Base-by-base conservation (phyloP, 2,797 vertebrate genomes). In the Oryzias sinensis region DNA sequence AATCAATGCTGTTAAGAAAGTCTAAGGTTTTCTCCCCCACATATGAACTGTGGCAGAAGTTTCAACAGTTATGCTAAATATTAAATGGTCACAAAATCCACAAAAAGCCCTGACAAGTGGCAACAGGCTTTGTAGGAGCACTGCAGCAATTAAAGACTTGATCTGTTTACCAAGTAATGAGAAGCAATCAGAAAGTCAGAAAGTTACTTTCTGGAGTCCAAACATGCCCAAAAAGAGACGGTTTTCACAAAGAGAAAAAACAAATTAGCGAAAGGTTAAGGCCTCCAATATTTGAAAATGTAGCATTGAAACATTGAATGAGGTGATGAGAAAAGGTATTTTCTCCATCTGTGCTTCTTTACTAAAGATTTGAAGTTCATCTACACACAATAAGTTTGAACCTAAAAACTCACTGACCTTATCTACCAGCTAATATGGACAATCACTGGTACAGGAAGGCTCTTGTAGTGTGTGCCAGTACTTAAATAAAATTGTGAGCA, bases 111-210 rank as follows among this genome's bases (percentile, higher is more conserved):
- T 37, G 33, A 37, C 33, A 37, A 37, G 33, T 37, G 33, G 9
- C 8, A 37, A 37, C 9, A 3, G 33, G 8, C 33, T 37, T 24
- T 41, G 44, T 46, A 20, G 2, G 44, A 33, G 14, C 14, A 41
- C 17, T 5, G 20, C 11, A 15, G 5, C 25, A 59, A 51, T 43
- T 60, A 13, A 22, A 5, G 44, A 41, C 33, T 22, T 41, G 37
- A 41, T 48, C 20, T 57, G 55, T 49, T 41, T 40, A 27, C 55
- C n/a, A 24, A 22, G 18, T 42, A 57, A 48, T 47, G 55, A 55
- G 53, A 25, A 57, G 2, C 14, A 8, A 33, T 42, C 17, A 7
- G 20, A 52, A 18, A 13, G n/a, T 18, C 50, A 52, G 50, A 18
- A 37, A 43, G 27, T 56, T 54, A 18, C 9, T 37, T 11, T 14